Evolutionary conservation across 2,113 vertebrate genomes (phyloP).

Genomic region (Jacana jacana): DNA sequence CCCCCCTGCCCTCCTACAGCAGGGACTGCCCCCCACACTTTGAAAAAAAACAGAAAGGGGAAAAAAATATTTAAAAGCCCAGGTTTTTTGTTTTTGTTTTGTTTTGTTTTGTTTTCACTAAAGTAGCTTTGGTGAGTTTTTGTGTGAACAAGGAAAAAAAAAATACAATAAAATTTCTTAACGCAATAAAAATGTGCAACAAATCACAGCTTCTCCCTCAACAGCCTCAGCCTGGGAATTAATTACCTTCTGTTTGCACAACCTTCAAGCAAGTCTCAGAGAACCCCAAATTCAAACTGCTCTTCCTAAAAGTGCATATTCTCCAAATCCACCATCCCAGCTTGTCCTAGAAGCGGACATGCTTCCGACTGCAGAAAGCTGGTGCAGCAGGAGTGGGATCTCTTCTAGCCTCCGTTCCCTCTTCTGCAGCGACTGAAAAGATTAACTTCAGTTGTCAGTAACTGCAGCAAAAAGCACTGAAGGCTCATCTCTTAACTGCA

Average conservation of each 20-base stretch:
- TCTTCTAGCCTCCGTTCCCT: not conserved
- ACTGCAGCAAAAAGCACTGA: not conserved
- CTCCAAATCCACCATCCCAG: rapidly evolving
- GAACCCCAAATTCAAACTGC: not conserved
- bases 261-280: not conserved
- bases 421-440: not conserved
- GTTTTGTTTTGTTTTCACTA: no score
- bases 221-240: not conserved
- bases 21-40: rapidly evolving
- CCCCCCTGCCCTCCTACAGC: not conserved
- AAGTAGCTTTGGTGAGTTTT: not conserved
- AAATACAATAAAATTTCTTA: not conserved
- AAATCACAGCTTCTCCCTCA: rapidly evolving
- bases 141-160: not conserved
- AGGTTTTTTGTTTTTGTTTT: no score
- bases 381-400: rapidly evolving
- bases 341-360: rapidly evolving
- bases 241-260: rapidly evolving
- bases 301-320: rapidly evolving
- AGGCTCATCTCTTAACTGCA: not conserved
- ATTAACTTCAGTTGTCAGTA: not conserved
- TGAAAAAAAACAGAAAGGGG: no score
- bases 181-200: rapidly evolving
- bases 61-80: no score
- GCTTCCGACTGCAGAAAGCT: not conserved